Percentiles rank a stretch among this genome's conserved stretches.
Conservation (phyloP, 2,113 vertebrate species). For the Grus americana region DNA sequence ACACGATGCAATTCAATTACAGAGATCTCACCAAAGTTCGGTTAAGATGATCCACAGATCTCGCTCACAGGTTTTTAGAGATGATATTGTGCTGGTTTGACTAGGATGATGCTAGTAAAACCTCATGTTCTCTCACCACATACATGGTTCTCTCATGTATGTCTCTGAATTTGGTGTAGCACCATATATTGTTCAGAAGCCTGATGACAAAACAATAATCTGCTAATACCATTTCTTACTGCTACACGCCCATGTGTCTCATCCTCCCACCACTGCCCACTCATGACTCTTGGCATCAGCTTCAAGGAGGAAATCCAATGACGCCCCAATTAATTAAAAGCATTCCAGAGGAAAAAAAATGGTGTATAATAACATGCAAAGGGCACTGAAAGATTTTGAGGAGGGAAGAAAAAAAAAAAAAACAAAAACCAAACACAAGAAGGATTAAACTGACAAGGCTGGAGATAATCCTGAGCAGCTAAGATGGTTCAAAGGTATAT, state of each 20-base stretch:
- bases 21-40: not conserved
- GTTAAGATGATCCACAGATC: not conserved
- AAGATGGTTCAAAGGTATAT: not conserved
- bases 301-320: not conserved
- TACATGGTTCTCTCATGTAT: not conserved
- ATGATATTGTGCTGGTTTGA: not conserved
- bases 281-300: not conserved
- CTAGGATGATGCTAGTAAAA: not conserved
- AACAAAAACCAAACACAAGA: not conserved
- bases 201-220: not conserved
- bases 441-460: not conserved
- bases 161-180: not conserved
- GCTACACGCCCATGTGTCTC: not conserved
- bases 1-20: fast-evolving
- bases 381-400: not conserved
- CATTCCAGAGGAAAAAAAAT: not conserved
- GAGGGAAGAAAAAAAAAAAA: not conserved
- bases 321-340: not conserved
- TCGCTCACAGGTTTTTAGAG: not conserved
- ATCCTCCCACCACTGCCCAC: not conserved
- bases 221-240: not conserved
- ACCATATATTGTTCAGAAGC: not conserved
- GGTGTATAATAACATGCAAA: not conserved
- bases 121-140: not conserved
- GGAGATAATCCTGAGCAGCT: not conserved